These are phyloP conservation scores for Regulus satrapa DNA, from an alignment of 2,113 vertebrate species.

Conservation along the genomic window DNA sequence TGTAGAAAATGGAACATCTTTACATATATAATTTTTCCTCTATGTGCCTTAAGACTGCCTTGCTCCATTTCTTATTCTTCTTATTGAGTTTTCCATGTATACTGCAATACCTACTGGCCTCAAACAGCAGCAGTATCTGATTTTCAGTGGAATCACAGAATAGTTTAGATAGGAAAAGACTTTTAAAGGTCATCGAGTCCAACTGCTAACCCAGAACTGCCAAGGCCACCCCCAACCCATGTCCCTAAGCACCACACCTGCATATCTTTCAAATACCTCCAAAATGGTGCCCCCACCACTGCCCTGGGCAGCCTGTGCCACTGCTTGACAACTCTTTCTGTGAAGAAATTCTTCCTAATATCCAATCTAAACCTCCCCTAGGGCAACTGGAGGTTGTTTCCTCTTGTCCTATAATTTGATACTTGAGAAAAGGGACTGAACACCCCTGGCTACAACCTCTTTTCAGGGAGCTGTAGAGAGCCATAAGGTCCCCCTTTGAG, in stretches of 20 bases:
- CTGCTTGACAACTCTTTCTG: not conserved
- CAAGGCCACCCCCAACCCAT: not conserved
- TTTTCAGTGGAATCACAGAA: not conserved
- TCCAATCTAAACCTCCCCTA: not conserved
- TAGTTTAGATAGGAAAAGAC: not conserved
- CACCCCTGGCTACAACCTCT: fast-evolving
- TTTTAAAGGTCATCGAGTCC: not conserved
- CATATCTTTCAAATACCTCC: not conserved
- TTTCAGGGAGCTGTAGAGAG: not conserved
- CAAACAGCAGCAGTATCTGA: not conserved
- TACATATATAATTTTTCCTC: not conserved
- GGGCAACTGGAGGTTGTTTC: not conserved
- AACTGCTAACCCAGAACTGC: not conserved
- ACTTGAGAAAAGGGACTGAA: not conserved
- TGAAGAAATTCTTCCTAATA: no score
- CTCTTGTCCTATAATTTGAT: not conserved
- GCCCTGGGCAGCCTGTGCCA: not conserved
- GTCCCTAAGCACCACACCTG: not conserved
- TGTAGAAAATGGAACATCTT: not conserved
- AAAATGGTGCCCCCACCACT: not conserved
- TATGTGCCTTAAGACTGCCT: not conserved
- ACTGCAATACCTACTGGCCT: not conserved
- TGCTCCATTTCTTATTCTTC: not conserved
- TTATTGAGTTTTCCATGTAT: not conserved
- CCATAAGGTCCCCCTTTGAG: fast-evolving